These are phyloP conservation scores for Chrysotoxum bicinctum DNA, from an alignment of 2,888 invertebrate genomes.

Conservation along the genomic window DNA sequence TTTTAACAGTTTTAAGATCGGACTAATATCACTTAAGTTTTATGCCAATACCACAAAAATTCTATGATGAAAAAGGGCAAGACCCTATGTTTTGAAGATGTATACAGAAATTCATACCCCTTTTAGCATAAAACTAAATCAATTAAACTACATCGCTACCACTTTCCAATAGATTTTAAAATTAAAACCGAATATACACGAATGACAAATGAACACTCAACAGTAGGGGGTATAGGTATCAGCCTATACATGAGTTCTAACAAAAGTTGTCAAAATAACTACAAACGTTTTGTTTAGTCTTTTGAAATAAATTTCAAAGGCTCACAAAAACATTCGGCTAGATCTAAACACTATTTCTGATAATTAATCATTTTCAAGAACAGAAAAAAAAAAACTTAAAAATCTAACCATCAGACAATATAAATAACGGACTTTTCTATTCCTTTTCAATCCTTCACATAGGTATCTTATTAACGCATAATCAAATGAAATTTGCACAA, in stretches of 20 bases:
- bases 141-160: background rate
- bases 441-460: conserved; percentile 55
- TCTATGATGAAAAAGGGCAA: too few species aligned
- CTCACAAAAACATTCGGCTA: conserved; percentile 63
- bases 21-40: too few species aligned
- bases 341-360: conserved; percentile 39
- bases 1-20: too few species aligned
- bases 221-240: conserved; percentile 40
- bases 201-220: conserved; percentile 64
- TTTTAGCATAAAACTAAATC: background rate
- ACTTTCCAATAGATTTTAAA: background rate
- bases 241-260: conserved; percentile 6
- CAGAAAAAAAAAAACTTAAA: background rate
- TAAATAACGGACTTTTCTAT: conserved; percentile 16
- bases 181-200: conserved; percentile 15
- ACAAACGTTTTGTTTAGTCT: conserved; percentile 40
- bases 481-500: conserved; percentile 74
- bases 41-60: too few species aligned
- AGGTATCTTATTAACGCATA: conserved; percentile 68
- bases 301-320: conserved; percentile 22
- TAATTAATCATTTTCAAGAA: conserved; percentile 62
- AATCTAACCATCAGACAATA: conserved; percentile 2
- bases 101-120: background rate
- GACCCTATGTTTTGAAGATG: too few species aligned
- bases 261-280: conserved; percentile 58